phyloP scores from a whole-genome alignment of 2,113 vertebrate species.

The Oncorhynchus kisutch region DNA sequence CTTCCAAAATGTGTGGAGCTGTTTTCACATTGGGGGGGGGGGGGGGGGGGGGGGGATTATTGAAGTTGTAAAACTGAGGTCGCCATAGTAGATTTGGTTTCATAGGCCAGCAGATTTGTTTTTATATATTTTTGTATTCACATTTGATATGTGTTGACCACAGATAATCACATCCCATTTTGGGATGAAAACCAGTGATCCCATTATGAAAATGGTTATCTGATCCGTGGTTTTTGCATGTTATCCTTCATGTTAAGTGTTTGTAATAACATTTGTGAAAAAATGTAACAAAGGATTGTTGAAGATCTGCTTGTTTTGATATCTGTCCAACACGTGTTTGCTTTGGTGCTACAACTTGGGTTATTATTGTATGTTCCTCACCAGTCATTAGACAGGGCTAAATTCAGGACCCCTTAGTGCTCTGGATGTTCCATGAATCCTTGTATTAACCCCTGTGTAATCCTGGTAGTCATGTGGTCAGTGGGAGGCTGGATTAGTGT shows the following conservation, averaged over 20 bases:
- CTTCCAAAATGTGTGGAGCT: slow-evolving; percentile 3
- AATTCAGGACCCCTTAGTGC: slow-evolving; percentile 12
- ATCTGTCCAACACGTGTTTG: slow-evolving; percentile 7
- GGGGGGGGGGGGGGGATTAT: no score
- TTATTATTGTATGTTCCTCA: slow-evolving; percentile 18
- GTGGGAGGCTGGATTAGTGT: slow-evolving; percentile 1
- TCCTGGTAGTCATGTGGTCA: slow-evolving; percentile 18
- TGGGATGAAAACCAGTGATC: neutral
- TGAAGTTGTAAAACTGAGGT: neutral
- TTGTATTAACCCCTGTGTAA: slow-evolving; percentile 38
- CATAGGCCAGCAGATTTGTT: neutral
- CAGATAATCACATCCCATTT: neutral
- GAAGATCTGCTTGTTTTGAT: neutral
- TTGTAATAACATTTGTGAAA: neutral
- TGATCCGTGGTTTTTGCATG: no score
- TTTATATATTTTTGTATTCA: neutral
- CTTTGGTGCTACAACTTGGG: neutral
- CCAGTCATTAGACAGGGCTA: neutral
- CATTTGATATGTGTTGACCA: neutral
- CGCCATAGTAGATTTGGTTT: neutral
- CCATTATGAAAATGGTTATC: neutral
- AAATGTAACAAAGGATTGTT: neutral
- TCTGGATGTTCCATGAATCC: slow-evolving; percentile 39
- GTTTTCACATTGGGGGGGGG: neutral
- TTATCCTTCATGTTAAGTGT: neutral